Evolutionary conservation across 2,797 vertebrate species (phyloP), one percentile per base, ranked within the genome.

Genomic region (Dipus sagitta): DNA sequence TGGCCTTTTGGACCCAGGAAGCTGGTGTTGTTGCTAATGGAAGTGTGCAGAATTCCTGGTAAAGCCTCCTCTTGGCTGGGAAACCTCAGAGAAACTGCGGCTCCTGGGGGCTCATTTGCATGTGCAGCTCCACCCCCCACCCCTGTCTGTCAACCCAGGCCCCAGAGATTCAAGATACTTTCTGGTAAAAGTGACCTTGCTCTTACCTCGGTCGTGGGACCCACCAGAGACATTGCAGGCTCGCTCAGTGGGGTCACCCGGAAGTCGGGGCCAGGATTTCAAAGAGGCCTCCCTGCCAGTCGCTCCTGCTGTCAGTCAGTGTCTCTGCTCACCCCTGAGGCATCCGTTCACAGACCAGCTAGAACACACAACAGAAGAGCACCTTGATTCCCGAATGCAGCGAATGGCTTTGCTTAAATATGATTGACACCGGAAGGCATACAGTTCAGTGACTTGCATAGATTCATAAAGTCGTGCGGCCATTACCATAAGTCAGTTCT

Each of bases 331-430:
- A 74, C 28, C 1, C 0, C 54, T 3, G 90, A 77, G 88, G 83
- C 71, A 20, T 94, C 94, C 38, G 54, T 38, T 74, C 47, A 68
- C 84, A 93, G 34, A 21, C 24, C 70, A 68, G 28, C 89, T 78
- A 91, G 65, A 91, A 62, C 52, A 2, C 23, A 83, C 5, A 0
- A 34, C 71, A 23, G 87, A 47, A 0, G 10, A 32, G 38, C 2
- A 3, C 17, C 21, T 75, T 62, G 21, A 14, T 21, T 47, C 72
- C 47, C 72, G 14, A 24, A 62, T 54, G 0, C 20, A 9, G 26
- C 47, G 47, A 47, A 47, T 2, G 3, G 72, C 67, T 60, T 54
- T 23, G 2, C 10, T 42, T 67, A 64, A 62, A 5, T 10, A 17
- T 6, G 17, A 11, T 34, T 81, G 38, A 81, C 67, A 86, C 58